phyloP scores from a whole-genome alignment of 2,888 invertebrate species.

The Euzetes globulus region DNA sequence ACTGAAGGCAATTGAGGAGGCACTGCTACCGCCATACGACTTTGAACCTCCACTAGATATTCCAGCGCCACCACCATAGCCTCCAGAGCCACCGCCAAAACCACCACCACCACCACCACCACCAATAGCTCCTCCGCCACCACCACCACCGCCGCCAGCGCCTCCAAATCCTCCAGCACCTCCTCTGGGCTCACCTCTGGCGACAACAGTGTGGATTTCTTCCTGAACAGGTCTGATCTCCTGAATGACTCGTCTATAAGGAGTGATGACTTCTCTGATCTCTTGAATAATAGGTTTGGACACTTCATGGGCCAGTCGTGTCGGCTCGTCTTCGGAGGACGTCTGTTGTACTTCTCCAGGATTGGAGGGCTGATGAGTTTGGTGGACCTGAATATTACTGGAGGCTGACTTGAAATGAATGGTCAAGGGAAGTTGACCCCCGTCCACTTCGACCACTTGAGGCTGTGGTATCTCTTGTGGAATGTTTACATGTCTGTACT shows the following conservation, averaged over 20 bases:
- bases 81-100: slow-evolving; percentile 14
- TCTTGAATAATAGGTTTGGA: slow-evolving; percentile 31
- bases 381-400: slow-evolving; percentile 24
- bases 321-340: slow-evolving; percentile 27
- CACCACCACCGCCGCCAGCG: neutral
- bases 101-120: neutral
- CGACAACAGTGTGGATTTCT: slow-evolving; percentile 14
- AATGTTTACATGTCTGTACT: slow-evolving; percentile 31
- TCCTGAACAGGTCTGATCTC: slow-evolving; percentile 18
- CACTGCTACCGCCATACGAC: neutral
- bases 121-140: neutral
- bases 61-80: neutral
- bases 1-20: neutral
- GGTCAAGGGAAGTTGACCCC: slow-evolving; percentile 27
- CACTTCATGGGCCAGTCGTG: slow-evolving; percentile 25
- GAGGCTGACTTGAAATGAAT: slow-evolving; percentile 34
- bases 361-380: slow-evolving; percentile 31
- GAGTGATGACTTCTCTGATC: slow-evolving; percentile 31
- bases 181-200: slow-evolving; percentile 29
- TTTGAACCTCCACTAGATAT: neutral
- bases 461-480: slow-evolving; percentile 30
- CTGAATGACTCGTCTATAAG: slow-evolving; percentile 30
- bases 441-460: slow-evolving; percentile 33
- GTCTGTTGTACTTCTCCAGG: slow-evolving; percentile 32
- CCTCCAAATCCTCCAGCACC: neutral